Conservation (phyloP, 2,113 vertebrate species). For the Hyperopisus bebe region DNA sequence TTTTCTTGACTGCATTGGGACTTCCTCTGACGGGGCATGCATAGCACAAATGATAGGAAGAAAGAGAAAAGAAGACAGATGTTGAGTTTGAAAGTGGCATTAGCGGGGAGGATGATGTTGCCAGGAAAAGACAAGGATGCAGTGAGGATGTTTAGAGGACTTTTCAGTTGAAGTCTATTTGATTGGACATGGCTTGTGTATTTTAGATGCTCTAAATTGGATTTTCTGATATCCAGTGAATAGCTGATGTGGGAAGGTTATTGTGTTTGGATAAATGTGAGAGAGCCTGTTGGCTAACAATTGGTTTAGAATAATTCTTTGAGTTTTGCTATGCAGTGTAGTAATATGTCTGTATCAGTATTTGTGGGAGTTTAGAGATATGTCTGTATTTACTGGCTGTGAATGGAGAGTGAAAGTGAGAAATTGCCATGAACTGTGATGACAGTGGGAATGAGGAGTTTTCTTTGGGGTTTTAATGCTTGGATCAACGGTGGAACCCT, state of each 20-base stretch:
- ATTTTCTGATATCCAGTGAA: neutral
- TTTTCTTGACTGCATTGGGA: constrained; percentile 36
- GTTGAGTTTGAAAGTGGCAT: neutral
- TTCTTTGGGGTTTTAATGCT: neutral
- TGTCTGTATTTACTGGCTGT: neutral
- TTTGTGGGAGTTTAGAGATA: neutral
- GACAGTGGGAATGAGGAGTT: neutral
- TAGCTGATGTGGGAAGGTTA: neutral
- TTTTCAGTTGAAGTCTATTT: neutral
- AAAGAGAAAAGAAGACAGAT: neutral
- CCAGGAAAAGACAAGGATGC: neutral
- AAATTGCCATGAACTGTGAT: neutral
- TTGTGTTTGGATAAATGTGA: neutral
- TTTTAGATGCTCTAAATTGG: neutral
- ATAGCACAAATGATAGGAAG: neutral
- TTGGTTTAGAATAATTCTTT: neutral
- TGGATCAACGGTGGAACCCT: neutral
- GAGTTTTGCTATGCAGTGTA: neutral
- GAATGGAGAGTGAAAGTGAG: neutral
- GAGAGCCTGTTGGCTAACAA: neutral
- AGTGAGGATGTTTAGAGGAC: neutral
- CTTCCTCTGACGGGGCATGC: constrained; percentile 31
- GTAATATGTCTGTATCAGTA: neutral
- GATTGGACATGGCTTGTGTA: neutral
- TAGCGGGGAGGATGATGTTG: neutral